Conservation (phyloP, 2,113 vertebrate species). For the Casuarius casuarius region DNA sequence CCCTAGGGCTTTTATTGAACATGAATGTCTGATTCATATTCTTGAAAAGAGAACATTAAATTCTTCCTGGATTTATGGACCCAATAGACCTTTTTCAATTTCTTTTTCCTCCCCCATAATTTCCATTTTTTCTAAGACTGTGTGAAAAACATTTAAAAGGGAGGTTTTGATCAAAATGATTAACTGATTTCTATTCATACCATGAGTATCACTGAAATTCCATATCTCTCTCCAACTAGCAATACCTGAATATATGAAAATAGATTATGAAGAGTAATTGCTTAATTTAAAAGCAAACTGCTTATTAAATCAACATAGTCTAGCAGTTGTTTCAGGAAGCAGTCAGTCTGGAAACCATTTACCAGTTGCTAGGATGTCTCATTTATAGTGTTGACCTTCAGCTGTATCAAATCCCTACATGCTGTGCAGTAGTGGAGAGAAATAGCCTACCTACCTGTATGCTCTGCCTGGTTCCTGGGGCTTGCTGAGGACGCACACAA, state of each 20-base stretch:
- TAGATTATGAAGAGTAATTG: conserved; percentile 21
- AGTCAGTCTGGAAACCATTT: conserved; percentile 40
- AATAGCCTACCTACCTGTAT: neutral
- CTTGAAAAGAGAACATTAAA: neutral
- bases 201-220: conserved; percentile 16
- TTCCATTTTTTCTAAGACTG: neutral
- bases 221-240: neutral
- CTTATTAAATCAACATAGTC: conserved; percentile 26
- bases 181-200: conserved; percentile 9
- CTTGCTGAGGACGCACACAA: neutral
- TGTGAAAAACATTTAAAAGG: neutral
- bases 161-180: conserved; percentile 17
- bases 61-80: conserved; percentile 1
- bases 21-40: neutral
- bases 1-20: neutral
- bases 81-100: neutral
- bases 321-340: conserved; percentile 5
- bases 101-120: neutral
- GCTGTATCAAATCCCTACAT: neutral
- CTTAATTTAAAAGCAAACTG: conserved; percentile 26
- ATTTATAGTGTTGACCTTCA: conserved; percentile 22
- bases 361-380: conserved; percentile 57
- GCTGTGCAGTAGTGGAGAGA: neutral
- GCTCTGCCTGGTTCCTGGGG: neutral
- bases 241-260: conserved; percentile 29